Evolutionary conservation across 1,140 invertebrate species (phyloP).

Genomic region (Wasmannia auropunctata): DNA sequence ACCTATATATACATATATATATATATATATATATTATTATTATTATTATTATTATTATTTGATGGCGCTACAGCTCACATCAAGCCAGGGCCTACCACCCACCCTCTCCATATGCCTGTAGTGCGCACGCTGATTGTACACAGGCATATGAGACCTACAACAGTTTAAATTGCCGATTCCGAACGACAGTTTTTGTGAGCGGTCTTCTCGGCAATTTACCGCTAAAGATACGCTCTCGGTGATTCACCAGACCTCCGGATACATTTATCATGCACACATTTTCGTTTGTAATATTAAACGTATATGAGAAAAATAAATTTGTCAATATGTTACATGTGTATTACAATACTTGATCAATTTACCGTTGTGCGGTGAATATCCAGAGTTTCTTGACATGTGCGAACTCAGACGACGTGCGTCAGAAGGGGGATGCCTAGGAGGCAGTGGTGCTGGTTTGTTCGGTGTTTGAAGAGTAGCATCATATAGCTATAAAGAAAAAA

Average conservation of each 20-base stretch:
- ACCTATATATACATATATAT: constrained; percentile 77
- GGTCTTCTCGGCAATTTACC: no score
- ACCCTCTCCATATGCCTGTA: no score
- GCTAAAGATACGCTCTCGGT: no score
- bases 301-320: neutral
- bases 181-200: no score
- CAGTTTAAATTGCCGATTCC: no score
- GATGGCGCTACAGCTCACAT: no score
- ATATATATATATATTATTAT: no score
- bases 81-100: no score
- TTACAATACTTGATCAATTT: constrained; percentile 47
- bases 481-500: constrained; percentile 74
- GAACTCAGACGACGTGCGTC: constrained; percentile 86
- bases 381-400: constrained; percentile 85
- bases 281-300: constrained; percentile 12
- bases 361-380: constrained; percentile 86
- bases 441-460: constrained; percentile 86
- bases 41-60: no score
- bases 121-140: no score
- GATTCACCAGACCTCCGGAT: no score
- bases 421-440: constrained; percentile 87
- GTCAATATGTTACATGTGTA: neutral
- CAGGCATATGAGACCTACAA: no score
- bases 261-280: neutral
- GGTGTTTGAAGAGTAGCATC: constrained; percentile 83